Evolutionary conservation across 2,797 vertebrate genomes (phyloP).

Genomic region (Tokudaia tokunoshimensis): DNA sequence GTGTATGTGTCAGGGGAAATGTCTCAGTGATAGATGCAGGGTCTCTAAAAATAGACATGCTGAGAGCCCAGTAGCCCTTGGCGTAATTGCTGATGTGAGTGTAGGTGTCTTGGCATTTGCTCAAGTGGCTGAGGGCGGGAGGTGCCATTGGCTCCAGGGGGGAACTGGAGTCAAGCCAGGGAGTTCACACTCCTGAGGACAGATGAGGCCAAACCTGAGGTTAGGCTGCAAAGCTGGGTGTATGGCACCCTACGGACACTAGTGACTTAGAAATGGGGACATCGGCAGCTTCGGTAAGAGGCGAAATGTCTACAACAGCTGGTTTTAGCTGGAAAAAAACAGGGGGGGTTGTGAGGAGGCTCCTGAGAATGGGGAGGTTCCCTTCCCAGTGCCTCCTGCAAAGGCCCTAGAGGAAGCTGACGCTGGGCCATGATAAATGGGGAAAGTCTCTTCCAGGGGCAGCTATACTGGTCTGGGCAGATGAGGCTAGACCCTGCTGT

Average conservation of each 20-base stretch:
- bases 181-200: background rate
- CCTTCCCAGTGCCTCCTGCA: background rate
- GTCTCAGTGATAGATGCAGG: background rate
- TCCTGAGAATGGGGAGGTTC: background rate
- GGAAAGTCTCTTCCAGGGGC: background rate
- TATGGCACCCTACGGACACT: background rate
- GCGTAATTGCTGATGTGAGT: conserved; percentile 46
- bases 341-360: background rate
- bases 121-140: background rate
- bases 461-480: background rate
- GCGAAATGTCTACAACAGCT: background rate
- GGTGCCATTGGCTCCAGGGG: background rate
- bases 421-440: background rate
- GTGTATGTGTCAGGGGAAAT: background rate
- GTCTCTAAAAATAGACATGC: conserved; percentile 66
- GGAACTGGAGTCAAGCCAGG: conserved; percentile 7
- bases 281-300: no score
- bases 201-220: background rate
- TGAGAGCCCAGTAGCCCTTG: conserved; percentile 57
- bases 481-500: background rate
- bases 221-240: background rate
- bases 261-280: background rate
- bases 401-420: background rate
- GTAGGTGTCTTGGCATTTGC: conserved; percentile 30
- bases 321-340: background rate